Base-by-base conservation (phyloP, 2,888 invertebrate species). In the Rhodophaea formosa region DNA sequence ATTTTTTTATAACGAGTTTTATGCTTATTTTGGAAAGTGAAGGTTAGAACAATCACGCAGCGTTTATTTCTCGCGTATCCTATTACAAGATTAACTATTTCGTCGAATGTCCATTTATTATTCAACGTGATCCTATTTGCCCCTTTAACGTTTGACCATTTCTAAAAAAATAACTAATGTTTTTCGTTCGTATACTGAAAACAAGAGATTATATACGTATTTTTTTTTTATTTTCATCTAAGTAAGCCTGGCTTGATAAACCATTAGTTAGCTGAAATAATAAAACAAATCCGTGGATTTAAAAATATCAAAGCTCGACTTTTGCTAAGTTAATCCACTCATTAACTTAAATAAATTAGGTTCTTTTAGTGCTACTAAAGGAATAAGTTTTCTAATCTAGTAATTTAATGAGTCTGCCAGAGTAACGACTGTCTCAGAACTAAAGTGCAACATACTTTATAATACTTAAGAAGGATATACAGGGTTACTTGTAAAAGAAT, bases 11-110 rank as follows among this genome's bases (percentile, higher is more conserved):
- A 23, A 23, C n/a, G n/a, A n/a, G n/a, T n/a, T n/a, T n/a, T n/a
- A n/a, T n/a, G n/a, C n/a, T n/a, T n/a, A n/a, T n/a, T n/a, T n/a
- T n/a, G n/a, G n/a, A n/a, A n/a, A n/a, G n/a, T n/a, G n/a, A n/a
- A n/a, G n/a, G n/a, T n/a, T n/a, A n/a, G 82, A 82, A 84, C 84
- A 85, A 85, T 86, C 82, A 80, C 72, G 68, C 72, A 62, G 69
- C 76, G 79, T 82, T 81, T 85, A 81, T 85, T 85, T 71, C n/a
- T n/a, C n/a, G 69, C 80, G 79, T 79, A 80, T 83, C 85, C 85
- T 85, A 86, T 85, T 85, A 86, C 80, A 62, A 64, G 62, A n/a
- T n/a, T n/a, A n/a, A n/a, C n/a, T n/a, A n/a, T n/a, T n/a, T n/a
- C n/a, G n/a, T n/a, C n/a, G n/a, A n/a, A n/a, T n/a, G n/a, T n/a